Base-by-base conservation (phyloP, 1,140 invertebrate species). In the Trichonephila inaurata region DNA sequence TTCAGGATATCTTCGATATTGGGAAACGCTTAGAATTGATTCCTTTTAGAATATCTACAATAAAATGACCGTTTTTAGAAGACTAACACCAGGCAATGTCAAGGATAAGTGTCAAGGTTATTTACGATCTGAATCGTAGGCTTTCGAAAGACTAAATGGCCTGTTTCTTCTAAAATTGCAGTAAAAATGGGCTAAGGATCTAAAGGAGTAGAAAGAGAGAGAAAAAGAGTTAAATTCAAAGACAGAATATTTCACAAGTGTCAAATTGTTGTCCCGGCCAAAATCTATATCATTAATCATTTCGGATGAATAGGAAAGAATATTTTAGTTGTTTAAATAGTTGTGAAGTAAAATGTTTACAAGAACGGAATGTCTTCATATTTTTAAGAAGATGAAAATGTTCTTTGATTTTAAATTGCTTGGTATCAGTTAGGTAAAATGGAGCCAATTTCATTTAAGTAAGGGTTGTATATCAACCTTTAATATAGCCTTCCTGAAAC, bases 181-280 rank as follows among this genome's bases (percentile, higher is more conserved):
- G 33, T 77, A 77, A 77, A 77, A 77, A 77, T 10, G 72, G 28
- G 82, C 12, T 44, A 85, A 85, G 82, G 82, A 60, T 51, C 58
- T 60, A 85, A 58, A 85, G 58, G n/a, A n/a, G n/a, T 5, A 24
- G 44, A 28, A 5, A 18, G 21, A 60, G 24, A 85, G 14, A 51
- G 10, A 51, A 51, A 12, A 51, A 51, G 10, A 51, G 7, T n/a
- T 60, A 85, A n/a, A 18, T 44, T 14, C 2, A 44, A 60, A 14
- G 44, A 24, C 24, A 14, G 44, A 58, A 85, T 85, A 85, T 85
- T 85, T 85, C 82, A 58, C 21, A 51, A 14, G 82, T 60, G 82
- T 85, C 82, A 85, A 85, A 60, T 85, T 85, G 24, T 85, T 24
- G 82, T 85, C 82, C 58, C 21, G n/a, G 82, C 82, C 82, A 85